A percentile compares a stretch with the other conserved stretches of the same genome.
Conservation (phyloP, 2,888 invertebrate species). For the Dasysyrphus albostriatus region DNA sequence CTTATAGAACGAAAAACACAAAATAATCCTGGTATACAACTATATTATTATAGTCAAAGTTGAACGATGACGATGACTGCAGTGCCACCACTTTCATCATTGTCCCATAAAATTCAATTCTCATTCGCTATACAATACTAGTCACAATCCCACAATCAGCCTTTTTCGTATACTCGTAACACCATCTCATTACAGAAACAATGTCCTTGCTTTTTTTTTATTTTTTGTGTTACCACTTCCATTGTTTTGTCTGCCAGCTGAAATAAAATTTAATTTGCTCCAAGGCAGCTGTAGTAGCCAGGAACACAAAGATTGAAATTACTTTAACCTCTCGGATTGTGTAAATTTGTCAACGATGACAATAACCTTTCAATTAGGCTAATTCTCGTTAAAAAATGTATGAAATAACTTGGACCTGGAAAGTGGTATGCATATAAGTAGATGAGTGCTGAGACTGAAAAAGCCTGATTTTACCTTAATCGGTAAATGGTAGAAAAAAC, state of each 20-base stretch:
- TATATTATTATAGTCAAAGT: conserved; percentile 19
- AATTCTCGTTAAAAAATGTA: conserved; percentile 45
- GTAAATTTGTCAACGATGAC: conserved; percentile 63
- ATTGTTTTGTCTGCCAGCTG: conserved; percentile 60
- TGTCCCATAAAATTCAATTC: conserved; percentile 58
- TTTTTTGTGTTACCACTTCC: conserved; percentile 10
- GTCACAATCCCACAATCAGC: conserved; percentile 49
- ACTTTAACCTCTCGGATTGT: conserved; percentile 49
- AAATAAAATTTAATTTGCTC: conserved; percentile 68
- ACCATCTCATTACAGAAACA: conserved; percentile 61
- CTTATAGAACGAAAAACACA: conserved; percentile 35
- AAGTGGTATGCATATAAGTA: conserved; percentile 24
- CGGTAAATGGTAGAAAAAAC: conserved; percentile 17
- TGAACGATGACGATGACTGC: conserved; percentile 6
- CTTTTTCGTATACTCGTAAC: conserved; percentile 30
- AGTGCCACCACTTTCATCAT: conserved; percentile 28
- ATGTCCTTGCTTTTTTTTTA: conserved; percentile 22
- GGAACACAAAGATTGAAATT: conserved; percentile 67
- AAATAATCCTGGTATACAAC: conserved; percentile 22
- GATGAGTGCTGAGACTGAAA: not conserved
- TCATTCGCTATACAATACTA: conserved; percentile 22
- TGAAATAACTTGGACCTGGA: conserved; percentile 22
- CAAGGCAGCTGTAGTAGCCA: conserved; percentile 16
- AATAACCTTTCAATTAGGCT: conserved; percentile 71
- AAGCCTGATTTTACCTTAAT: conserved; percentile 20